Base-by-base conservation (phyloP, 1,140 invertebrate species). In the Procambarus virginalis region DNA sequence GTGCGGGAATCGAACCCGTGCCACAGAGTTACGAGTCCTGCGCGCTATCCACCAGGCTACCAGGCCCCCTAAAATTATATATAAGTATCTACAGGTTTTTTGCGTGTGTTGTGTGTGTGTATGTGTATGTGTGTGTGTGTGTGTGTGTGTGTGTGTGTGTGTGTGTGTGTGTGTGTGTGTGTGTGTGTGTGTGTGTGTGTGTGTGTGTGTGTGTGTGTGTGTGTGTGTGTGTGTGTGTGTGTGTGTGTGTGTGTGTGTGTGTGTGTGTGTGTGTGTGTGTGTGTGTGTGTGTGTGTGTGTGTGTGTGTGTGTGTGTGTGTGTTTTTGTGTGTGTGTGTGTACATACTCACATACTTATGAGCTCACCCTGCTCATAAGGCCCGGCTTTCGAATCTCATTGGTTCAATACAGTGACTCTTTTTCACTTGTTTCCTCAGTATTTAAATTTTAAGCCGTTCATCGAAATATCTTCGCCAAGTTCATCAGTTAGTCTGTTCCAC, bases 71-170 rank as follows among this genome's bases (percentile, higher is more conserved):
- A n/a, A n/a, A n/a, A n/a, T n/a, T n/a, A n/a, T n/a, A n/a, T n/a
- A n/a, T n/a, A n/a, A n/a, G 6, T 64, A 0, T 64, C 0, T 64
- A 14, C 17, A 20, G 12, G 60, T 64, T 10, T 64, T 10, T 64
- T 10, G 60, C 14, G 60, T 64, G 60, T 64, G 60, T 64, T 64
- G 60, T 64, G 60, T 64, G 60, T 64, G 60, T 64, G 60, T 64
- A 14, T 64, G 60, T 9, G 60, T 64, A 14, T 64, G 60, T 64
- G 60, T 64, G 60, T 64, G 60, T 9, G 60, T 64, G 60, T 64
- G 60, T 64, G 60, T 64, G 60, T 64, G 60, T 64, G 60, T 64
- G 60, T 64, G 60, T 64, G 60, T 64, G 60, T 64, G 60, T 64
- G 60, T 64, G 60, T 64, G 60, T 9, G 60, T 64, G 60, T 64